Base-by-base conservation (phyloP, 92 coral and sea anemone genomes). In the Chrysogorgia sp. region DNA sequence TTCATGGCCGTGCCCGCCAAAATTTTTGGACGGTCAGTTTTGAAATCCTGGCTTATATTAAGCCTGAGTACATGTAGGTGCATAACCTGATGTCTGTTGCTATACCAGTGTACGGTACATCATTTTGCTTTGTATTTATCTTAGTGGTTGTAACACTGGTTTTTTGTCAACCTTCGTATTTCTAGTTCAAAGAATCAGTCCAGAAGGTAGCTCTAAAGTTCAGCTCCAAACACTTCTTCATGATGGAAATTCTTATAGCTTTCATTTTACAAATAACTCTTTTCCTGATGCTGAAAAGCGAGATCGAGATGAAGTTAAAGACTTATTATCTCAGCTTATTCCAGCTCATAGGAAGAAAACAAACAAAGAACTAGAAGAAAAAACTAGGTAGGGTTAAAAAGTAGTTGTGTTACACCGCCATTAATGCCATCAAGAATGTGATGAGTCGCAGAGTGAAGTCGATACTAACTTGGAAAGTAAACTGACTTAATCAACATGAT, bases 261-360 rank as follows among this genome's bases (percentile, higher is more conserved):
- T 94, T 70, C 98, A 94, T 67, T 94, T 94, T 71, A 92, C 93
- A 9, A 89, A 86, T 64, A 81, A 77, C 10, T 33, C 74, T 3
- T 45, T 86, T 10, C 71, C 84, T 0, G 81, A 66, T 8, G 74
- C 83, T 45, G 98, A 96, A 15, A 92, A 76, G 67, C 85, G 84
- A 47, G 97, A 94, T 52, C 86, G 98, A 17, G 97, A 94, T 91
- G 97, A 94, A 21, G 88, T 84, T 15, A 94, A 94, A 56, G 99
- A 96, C 8, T 67, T 96, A 6, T 56, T 96, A 45, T 94, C 99
- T 0, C 99, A 96, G 68, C 81, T 96, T 34, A 96, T 96, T 32
- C 99, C 99, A 17, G 99, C 97, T 9, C 99, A 96, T 32, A 87
- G 97, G 66, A 85, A 82, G 68, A 93, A 93, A 64, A 94, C 98